These are phyloP conservation scores for Eubucco bourcierii DNA, from an alignment of 2,113 vertebrate genomes.

Conservation along the genomic window DNA sequence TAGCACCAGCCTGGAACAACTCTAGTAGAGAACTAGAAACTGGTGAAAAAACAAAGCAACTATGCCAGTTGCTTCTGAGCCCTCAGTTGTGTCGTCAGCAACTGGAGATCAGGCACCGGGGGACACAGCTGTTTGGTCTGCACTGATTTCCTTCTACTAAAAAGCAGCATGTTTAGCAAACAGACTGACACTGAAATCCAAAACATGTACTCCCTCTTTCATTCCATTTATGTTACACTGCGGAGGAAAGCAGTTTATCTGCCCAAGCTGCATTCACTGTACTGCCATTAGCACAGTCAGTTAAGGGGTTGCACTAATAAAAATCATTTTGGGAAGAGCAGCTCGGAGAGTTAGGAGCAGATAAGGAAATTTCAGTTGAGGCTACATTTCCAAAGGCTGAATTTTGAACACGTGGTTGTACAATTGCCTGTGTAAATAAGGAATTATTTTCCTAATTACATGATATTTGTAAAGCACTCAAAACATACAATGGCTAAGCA, in stretches of 20 bases:
- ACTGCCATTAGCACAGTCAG: neutral
- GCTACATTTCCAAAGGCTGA: neutral
- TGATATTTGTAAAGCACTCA: constrained; percentile 53
- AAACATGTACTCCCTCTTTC: neutral
- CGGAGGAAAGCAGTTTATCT: neutral
- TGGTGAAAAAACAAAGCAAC: neutral
- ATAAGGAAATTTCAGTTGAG: constrained; percentile 1
- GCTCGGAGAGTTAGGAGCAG: neutral
- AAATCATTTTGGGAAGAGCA: neutral
- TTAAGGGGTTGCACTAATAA: neutral
- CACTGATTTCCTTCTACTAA: neutral
- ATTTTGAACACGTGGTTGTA: constrained; percentile 44
- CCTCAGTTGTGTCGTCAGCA: neutral
- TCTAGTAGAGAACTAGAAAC: too few species aligned
- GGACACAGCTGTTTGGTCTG: neutral
- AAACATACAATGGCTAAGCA: constrained; percentile 17
- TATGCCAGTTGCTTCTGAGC: neutral
- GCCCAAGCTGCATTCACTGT: neutral
- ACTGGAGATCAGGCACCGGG: neutral
- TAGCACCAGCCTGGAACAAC: neutral
- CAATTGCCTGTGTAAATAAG: constrained; percentile 47
- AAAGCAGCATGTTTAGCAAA: constrained; percentile 5
- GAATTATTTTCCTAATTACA: constrained; percentile 54
- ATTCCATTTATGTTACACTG: neutral
- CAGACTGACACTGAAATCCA: neutral